Evolutionary conservation across 1,140 invertebrate species (phyloP).

Genomic region (Aphis craccivora): DNA sequence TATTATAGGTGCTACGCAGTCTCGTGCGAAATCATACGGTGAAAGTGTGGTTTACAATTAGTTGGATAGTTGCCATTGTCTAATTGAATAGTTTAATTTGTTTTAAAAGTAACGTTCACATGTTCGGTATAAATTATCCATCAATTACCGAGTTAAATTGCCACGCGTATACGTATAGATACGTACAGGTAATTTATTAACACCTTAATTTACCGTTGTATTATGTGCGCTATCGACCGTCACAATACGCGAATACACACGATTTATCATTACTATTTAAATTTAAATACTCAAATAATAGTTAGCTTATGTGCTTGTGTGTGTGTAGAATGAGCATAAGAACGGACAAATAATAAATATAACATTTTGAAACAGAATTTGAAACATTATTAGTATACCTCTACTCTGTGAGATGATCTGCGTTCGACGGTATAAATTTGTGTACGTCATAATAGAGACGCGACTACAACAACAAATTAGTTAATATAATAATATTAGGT

Average conservation of each 20-base stretch:
- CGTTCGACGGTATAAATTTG: background rate
- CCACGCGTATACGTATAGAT: background rate
- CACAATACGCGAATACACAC: background rate
- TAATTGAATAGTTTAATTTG: conserved; percentile 19
- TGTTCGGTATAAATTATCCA: background rate
- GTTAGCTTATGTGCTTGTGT: background rate
- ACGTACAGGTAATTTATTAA: background rate
- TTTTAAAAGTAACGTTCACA: background rate
- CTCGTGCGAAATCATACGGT: background rate
- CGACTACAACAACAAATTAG: background rate
- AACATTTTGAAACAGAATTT: background rate
- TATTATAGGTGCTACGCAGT: background rate
- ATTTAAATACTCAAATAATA: background rate
- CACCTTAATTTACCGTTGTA: background rate
- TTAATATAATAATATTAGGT: background rate
- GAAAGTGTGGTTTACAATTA: background rate
- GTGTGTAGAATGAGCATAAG: no score
- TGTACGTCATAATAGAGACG: background rate
- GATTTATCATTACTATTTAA: background rate
- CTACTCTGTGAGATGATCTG: background rate
- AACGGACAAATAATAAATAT: background rate
- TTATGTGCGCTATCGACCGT: no score
- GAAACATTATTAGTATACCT: background rate
- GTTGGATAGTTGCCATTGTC: conserved; percentile 9
- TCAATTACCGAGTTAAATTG: background rate